These are phyloP conservation scores for Crypturellus undulatus DNA, from an alignment of 2,113 vertebrate genomes.

Conservation along the genomic window DNA sequence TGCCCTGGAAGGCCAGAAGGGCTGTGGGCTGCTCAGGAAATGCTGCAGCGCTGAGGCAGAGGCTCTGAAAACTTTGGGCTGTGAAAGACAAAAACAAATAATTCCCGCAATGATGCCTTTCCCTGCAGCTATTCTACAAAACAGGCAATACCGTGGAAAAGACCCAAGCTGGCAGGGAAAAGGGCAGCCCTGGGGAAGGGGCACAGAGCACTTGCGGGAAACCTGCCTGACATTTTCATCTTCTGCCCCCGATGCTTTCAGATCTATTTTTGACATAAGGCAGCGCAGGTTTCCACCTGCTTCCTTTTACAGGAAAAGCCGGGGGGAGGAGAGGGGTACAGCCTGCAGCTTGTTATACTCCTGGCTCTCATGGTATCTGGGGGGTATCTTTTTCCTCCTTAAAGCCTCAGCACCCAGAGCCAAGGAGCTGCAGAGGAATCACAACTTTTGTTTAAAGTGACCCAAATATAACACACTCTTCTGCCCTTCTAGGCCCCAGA, in stretches of 20 bases:
- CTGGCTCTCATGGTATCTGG: rapidly evolving
- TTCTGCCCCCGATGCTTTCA: not conserved
- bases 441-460: not conserved
- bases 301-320: not conserved
- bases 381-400: not conserved
- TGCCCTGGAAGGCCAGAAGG: too few species aligned
- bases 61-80: rapidly evolving
- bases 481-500: not conserved
- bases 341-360: not conserved
- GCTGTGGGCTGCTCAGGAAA: not conserved
- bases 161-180: not conserved
- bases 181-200: not conserved
- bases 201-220: rapidly evolving
- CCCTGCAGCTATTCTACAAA: not conserved
- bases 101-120: not conserved
- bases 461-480: not conserved
- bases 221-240: not conserved
- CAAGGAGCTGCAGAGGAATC: not conserved
- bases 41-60: not conserved
- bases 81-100: not conserved
- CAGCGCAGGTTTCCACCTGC: not conserved
- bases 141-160: not conserved
- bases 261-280: not conserved
- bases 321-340: not conserved
- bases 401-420: not conserved